Percentiles rank a stretch among this genome's conserved stretches.
Evolutionary conservation across 2,797 vertebrate genomes (phyloP).

Genomic region (Xerus rutilus): DNA sequence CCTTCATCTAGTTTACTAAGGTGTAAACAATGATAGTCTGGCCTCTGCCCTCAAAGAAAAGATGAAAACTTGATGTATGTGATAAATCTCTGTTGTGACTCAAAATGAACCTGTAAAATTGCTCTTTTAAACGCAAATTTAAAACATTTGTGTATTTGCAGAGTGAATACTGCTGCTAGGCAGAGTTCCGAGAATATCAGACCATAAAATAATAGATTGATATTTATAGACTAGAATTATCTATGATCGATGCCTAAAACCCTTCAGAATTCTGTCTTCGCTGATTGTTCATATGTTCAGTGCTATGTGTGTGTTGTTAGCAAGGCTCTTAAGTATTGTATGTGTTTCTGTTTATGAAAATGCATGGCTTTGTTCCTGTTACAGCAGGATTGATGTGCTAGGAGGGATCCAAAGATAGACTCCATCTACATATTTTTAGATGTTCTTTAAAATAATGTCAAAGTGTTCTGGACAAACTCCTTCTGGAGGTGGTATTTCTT

Average conservation of each 20-base stretch:
- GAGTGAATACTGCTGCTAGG: not conserved
- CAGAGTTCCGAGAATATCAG: constrained; percentile 4
- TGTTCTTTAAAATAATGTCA: constrained; percentile 43
- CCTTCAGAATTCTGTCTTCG: not conserved
- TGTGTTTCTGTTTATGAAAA: constrained; percentile 49
- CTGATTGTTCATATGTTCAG: not conserved
- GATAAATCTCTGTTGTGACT: constrained; percentile 57
- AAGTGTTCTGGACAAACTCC: constrained; percentile 15
- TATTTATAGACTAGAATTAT: constrained; percentile 24
- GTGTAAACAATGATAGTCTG: constrained; percentile 42
- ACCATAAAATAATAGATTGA: constrained; percentile 3
- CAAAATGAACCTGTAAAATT: constrained; percentile 17
- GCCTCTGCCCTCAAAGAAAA: constrained; percentile 27
- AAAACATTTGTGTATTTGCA: constrained; percentile 19
- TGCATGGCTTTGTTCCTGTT: not conserved
- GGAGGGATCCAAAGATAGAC: not conserved
- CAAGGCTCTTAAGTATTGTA: not conserved
- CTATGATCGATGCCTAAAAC: not conserved
- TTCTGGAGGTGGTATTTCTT: not conserved
- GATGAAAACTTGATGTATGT: not conserved
- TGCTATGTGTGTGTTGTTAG: not conserved
- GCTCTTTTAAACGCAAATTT: constrained; percentile 56
- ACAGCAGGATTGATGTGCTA: not conserved
- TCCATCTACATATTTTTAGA: constrained; percentile 9
- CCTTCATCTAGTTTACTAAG: not conserved